Conservation (phyloP, 1,140 invertebrate species). For the Episyrphus balteatus region DNA sequence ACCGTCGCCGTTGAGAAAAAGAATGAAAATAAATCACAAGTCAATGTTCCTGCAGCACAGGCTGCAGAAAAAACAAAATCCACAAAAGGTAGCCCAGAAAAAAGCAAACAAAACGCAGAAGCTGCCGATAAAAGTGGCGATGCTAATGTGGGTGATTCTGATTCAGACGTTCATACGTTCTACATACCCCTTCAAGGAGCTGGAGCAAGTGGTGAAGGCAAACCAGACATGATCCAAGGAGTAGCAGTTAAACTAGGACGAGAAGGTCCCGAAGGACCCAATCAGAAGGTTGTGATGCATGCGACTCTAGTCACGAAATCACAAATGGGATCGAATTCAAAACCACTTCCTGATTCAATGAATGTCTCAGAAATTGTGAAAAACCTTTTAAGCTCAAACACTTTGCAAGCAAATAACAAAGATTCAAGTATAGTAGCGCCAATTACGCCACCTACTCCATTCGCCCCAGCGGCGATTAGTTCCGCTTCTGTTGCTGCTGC, state of each 20-base stretch:
- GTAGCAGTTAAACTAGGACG: constrained; percentile 56
- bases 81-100: constrained; percentile 30
- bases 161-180: constrained; percentile 48
- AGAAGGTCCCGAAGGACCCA: constrained; percentile 48
- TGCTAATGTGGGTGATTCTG: constrained; percentile 20
- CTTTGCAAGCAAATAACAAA: constrained; percentile 11
- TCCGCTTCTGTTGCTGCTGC: not conserved
- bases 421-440: constrained; percentile 8
- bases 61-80: constrained; percentile 34
- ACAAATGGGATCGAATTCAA: constrained; percentile 37
- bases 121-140: not conserved
- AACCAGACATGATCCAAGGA: constrained; percentile 48
- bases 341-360: constrained; percentile 26
- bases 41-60: constrained; percentile 19
- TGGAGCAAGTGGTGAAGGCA: constrained; percentile 34
- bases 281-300: constrained; percentile 51
- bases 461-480: not conserved
- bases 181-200: constrained; percentile 55
- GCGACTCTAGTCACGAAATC: constrained; percentile 57
- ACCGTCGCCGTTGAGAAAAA: not conserved
- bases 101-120: constrained; percentile 14
- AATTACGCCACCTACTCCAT: not conserved
- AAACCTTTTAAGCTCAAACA: constrained; percentile 17
- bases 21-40: not conserved
- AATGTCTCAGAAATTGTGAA: constrained; percentile 32